These are phyloP conservation scores for Amaurobius ferox DNA, from an alignment of 2,888 invertebrate genomes.

Conservation along the genomic window DNA sequence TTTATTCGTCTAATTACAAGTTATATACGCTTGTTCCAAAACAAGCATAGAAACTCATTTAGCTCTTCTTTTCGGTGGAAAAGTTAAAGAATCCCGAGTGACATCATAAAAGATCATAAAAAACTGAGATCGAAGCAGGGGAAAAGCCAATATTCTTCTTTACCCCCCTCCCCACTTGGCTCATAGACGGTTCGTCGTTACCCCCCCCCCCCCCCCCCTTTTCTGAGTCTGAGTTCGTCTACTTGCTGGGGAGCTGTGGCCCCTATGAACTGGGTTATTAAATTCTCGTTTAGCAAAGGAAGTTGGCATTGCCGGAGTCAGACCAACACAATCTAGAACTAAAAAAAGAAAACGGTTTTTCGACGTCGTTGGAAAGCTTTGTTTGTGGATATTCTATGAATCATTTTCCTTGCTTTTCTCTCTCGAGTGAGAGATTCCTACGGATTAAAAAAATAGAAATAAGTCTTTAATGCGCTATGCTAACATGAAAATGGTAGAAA, in stretches of 20 bases:
- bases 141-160: not conserved
- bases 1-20: too few relatives aligned
- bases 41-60: not conserved
- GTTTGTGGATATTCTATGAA: not conserved
- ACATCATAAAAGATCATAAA: not conserved
- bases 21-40: too few relatives aligned
- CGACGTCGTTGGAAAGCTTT: not conserved
- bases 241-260: not conserved
- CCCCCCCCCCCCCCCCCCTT: not conserved
- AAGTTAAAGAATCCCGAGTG: not conserved
- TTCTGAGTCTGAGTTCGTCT: not conserved
- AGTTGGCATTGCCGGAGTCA: slow-evolving; percentile 57
- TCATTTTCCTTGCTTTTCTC: not conserved
- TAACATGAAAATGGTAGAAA: not conserved
- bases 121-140: not conserved
- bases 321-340: slow-evolving; percentile 25
- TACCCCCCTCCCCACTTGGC: not conserved
- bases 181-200: not conserved
- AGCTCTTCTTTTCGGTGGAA: not conserved
- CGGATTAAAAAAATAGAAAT: too few relatives aligned
- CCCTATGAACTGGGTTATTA: slow-evolving; percentile 58
- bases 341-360: not conserved
- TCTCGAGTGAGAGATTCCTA: not conserved
- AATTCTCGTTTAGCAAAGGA: slow-evolving; percentile 69
- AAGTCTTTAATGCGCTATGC: too few relatives aligned